Conservation (phyloP, 1,140 invertebrate species). For the Cylas formicarius region DNA sequence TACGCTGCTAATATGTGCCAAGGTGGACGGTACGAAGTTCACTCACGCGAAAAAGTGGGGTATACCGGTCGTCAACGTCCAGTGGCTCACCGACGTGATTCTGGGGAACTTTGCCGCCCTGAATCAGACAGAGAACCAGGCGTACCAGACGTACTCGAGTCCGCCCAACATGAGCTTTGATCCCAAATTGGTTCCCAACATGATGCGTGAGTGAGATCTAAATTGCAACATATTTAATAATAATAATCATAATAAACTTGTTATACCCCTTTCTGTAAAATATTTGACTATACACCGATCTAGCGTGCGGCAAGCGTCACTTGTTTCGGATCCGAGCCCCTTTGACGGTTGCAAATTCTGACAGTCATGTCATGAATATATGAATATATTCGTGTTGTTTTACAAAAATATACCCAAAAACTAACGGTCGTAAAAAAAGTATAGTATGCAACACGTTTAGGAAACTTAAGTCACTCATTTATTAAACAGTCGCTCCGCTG, state of each 20-base stretch:
- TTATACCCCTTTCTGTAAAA: not conserved
- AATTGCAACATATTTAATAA: not conserved
- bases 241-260: conserved; percentile 1
- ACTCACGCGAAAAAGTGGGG: conserved; percentile 85
- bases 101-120: conserved; percentile 80
- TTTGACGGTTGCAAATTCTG: no score
- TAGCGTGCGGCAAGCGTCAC: no score
- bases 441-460: no score
- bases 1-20: conserved; percentile 64
- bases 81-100: conserved; percentile 90
- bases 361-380: no score
- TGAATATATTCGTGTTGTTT: no score
- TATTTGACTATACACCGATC: no score
- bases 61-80: conserved; percentile 79
- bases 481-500: no score
- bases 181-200: conserved; percentile 72
- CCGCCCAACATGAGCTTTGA: conserved; percentile 78
- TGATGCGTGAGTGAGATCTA: conserved; percentile 77
- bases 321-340: no score
- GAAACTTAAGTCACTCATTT: no score
- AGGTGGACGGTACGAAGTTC: conserved; percentile 81
- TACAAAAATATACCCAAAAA: no score
- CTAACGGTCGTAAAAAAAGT: no score
- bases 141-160: conserved; percentile 81
- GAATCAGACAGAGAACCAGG: conserved; percentile 70